A percentile compares a stretch with the other conserved stretches of the same genome.
Conservation (phyloP, 2,888 invertebrate genomes). For the Athalia rosae region DNA sequence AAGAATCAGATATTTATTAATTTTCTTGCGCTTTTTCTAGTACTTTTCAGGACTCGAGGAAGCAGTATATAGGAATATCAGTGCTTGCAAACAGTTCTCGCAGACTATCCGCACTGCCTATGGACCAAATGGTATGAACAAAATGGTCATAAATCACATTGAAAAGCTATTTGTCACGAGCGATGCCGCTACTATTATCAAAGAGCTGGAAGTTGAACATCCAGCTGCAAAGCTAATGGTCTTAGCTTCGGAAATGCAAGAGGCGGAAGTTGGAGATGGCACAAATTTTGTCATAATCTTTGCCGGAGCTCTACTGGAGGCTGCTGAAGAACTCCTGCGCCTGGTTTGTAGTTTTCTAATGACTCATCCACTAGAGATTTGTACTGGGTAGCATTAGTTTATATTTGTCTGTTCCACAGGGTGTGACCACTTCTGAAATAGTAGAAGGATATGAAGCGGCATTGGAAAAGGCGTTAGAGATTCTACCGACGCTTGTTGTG, state of each 20-base stretch:
- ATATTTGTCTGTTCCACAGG: slow-evolving; percentile 73
- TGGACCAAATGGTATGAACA: slow-evolving; percentile 99
- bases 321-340: slow-evolving; percentile 93
- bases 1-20: neutral
- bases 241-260: slow-evolving; percentile 98
- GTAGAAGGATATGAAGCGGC: slow-evolving; percentile 96
- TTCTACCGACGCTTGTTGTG: slow-evolving; percentile 88
- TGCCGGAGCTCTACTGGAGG: slow-evolving; percentile 93
- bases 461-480: slow-evolving; percentile 90
- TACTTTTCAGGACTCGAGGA: slow-evolving; percentile 95
- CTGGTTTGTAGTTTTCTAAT: slow-evolving; percentile 76
- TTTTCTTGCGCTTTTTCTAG: slow-evolving; percentile 70
- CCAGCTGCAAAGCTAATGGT: slow-evolving; percentile 98
- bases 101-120: slow-evolving; percentile 95
- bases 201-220: slow-evolving; percentile 97
- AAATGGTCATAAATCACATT: slow-evolving; percentile 99
- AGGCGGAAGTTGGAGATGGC: slow-evolving; percentile 98
- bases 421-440: slow-evolving; percentile 97
- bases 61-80: slow-evolving; percentile 96
- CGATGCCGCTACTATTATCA: slow-evolving; percentile 98
- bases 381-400: too few species aligned
- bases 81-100: slow-evolving; percentile 96
- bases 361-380: neutral
- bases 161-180: slow-evolving; percentile 99
- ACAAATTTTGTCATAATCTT: slow-evolving; percentile 98